Evolutionary conservation across 2,113 vertebrate species (phyloP).

Genomic region (Leucoraja erinaceus): DNA sequence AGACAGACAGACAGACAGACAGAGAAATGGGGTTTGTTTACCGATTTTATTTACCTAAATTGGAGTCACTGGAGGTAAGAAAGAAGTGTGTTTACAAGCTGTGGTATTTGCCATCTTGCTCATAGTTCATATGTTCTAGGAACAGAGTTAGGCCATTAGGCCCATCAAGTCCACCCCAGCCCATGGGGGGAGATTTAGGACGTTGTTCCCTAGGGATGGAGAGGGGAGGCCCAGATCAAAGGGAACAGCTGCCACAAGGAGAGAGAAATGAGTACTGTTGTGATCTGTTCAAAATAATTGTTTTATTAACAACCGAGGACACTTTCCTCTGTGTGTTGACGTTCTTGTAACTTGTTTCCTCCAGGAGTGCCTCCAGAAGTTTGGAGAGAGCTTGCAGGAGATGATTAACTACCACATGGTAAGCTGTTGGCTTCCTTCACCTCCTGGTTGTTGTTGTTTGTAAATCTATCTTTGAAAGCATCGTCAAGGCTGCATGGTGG

Average conservation of each 20-base stretch:
- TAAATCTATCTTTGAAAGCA: neutral
- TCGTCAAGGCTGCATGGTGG: too few relatives aligned
- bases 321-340: neutral
- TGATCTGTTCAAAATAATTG: neutral
- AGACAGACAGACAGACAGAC: too few relatives aligned
- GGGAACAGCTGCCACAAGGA: neutral
- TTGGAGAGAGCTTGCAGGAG: constrained; percentile 89
- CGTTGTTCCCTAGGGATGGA: neutral
- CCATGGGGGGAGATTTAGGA: too few relatives aligned
- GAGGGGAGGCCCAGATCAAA: too few relatives aligned
- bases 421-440: constrained; percentile 43
- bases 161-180: too few relatives aligned
- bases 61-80: constrained; percentile 46
- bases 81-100: neutral
- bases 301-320: neutral
- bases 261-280: neutral
- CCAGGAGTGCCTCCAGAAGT: constrained; percentile 90
- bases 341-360: constrained; percentile 40
- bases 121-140: too few relatives aligned
- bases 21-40: too few relatives aligned
- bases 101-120: neutral
- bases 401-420: constrained; percentile 98
- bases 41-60: too few relatives aligned
- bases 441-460: too few relatives aligned
- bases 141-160: too few relatives aligned